A percentile compares a stretch with the other conserved stretches of the same genome.
phyloP scores from a whole-genome alignment of 2,888 invertebrate genomes.

The Scaptomyza caliginosa region DNA sequence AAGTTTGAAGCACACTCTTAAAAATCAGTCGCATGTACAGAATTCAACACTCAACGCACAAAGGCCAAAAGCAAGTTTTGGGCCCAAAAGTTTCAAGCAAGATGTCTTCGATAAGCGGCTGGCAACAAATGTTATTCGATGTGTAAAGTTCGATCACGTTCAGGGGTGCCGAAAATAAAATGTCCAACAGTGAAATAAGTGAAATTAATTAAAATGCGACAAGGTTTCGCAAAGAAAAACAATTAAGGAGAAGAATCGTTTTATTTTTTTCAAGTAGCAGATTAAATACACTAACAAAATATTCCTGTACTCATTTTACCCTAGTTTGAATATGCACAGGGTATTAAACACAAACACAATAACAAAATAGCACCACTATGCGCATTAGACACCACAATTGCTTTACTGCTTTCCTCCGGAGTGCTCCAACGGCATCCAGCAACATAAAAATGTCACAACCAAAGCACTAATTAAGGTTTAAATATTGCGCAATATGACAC shows the following conservation, averaged over 20 bases:
- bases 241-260: background rate
- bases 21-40: slow-evolving; percentile 62
- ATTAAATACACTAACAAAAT: background rate
- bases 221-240: background rate
- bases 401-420: background rate
- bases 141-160: slow-evolving; percentile 66
- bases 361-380: background rate
- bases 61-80: slow-evolving; percentile 13
- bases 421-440: background rate
- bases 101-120: slow-evolving; percentile 29
- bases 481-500: slow-evolving; percentile 38
- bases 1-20: slow-evolving; percentile 66
- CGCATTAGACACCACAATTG: background rate
- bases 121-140: slow-evolving; percentile 58
- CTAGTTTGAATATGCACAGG: background rate
- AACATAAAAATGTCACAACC: slow-evolving; percentile 48
- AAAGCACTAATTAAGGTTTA: slow-evolving; percentile 49
- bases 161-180: slow-evolving; percentile 47
- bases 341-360: slow-evolving; percentile 5
- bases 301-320: no score
- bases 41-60: slow-evolving; percentile 37
- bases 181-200: slow-evolving; percentile 29
- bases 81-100: background rate
- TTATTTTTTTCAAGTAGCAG: background rate
- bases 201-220: slow-evolving; percentile 4